These are phyloP conservation scores for Anableps anableps DNA, from an alignment of 2,797 vertebrate genomes.

Conservation along the genomic window DNA sequence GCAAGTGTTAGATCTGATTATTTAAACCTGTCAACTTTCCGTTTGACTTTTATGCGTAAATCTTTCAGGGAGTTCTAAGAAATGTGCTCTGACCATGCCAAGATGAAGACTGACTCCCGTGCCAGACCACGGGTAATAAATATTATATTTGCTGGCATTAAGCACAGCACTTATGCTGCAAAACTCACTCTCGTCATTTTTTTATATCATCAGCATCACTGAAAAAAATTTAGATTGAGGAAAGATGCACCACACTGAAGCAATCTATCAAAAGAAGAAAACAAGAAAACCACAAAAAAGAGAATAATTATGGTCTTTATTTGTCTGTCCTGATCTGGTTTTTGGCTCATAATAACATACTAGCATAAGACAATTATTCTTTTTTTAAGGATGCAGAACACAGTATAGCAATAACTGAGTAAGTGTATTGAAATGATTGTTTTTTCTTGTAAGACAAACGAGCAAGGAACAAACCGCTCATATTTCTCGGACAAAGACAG, in stretches of 20 bases:
- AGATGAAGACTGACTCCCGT: conserved; percentile 44
- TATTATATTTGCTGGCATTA: conserved; percentile 68
- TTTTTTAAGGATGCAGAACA: conserved; percentile 9
- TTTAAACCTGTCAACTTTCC: conserved; percentile 67
- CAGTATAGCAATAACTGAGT: not conserved
- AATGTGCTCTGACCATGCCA: conserved; percentile 45
- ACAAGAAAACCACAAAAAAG: not conserved
- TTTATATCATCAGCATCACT: conserved; percentile 54
- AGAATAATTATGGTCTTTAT: not conserved
- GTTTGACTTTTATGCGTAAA: conserved; percentile 53
- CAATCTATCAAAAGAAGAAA: conserved; percentile 15
- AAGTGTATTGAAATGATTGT: not conserved
- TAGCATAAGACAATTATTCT: not conserved
- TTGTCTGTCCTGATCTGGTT: conserved; percentile 7
- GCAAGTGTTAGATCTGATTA: conserved; percentile 54
- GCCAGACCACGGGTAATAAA: conserved; percentile 73
- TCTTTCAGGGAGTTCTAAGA: conserved; percentile 60
- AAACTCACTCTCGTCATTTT: conserved; percentile 57
- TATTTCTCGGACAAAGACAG: conserved; percentile 73
- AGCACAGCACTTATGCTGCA: conserved; percentile 44
- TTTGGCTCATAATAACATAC: conserved; percentile 11
- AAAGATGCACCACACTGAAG: conserved; percentile 34
- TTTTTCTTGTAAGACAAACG: conserved; percentile 49
- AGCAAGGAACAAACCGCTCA: conserved; percentile 52
- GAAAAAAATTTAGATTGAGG: conserved; percentile 34